phyloP scores from a whole-genome alignment of 2,888 invertebrate genomes.

The Calephelis perditalis region DNA sequence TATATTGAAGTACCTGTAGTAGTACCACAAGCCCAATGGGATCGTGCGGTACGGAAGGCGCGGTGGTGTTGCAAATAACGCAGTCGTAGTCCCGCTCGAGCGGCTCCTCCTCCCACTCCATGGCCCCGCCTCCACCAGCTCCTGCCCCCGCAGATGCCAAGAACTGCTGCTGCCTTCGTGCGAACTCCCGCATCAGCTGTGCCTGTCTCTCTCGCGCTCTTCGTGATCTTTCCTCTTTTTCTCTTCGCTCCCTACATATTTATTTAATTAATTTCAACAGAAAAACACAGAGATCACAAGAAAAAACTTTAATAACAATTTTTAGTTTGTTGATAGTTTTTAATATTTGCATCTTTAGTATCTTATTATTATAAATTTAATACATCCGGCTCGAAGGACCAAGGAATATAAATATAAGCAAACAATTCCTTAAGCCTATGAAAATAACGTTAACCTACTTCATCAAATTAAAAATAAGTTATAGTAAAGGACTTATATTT shows the following conservation, averaged over 20 bases:
- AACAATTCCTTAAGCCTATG: too few relatives aligned
- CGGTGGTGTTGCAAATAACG: slow-evolving; percentile 95
- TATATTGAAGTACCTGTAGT: slow-evolving; percentile 73
- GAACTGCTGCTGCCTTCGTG: slow-evolving; percentile 92
- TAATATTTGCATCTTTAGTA: too few relatives aligned
- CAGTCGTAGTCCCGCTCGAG: slow-evolving; percentile 90
- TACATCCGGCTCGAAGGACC: too few relatives aligned
- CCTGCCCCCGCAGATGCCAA: slow-evolving; percentile 79
- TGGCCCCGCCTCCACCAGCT: slow-evolving; percentile 60
- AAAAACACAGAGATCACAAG: too few relatives aligned
- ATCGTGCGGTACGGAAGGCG: slow-evolving; percentile 87
- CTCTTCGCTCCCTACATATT: slow-evolving; percentile 79
- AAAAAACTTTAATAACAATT: too few relatives aligned
- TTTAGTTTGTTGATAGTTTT: too few relatives aligned
- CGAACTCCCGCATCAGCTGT: slow-evolving; percentile 95
- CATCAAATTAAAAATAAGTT: not conserved
- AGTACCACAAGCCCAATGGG: slow-evolving; percentile 92
- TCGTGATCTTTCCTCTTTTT: slow-evolving; percentile 89
- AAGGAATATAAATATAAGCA: too few relatives aligned
- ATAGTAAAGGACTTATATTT: too few relatives aligned
- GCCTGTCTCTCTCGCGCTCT: slow-evolving; percentile 93
- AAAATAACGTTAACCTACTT: too few relatives aligned
- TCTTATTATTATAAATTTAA: too few relatives aligned
- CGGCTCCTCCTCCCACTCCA: slow-evolving; percentile 82
- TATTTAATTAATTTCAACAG: not conserved